A percentile compares a stretch with the other conserved stretches of the same genome.
phyloP scores from a whole-genome alignment of 2,888 invertebrate genomes.

The Malthinus seriepunctatus region DNA sequence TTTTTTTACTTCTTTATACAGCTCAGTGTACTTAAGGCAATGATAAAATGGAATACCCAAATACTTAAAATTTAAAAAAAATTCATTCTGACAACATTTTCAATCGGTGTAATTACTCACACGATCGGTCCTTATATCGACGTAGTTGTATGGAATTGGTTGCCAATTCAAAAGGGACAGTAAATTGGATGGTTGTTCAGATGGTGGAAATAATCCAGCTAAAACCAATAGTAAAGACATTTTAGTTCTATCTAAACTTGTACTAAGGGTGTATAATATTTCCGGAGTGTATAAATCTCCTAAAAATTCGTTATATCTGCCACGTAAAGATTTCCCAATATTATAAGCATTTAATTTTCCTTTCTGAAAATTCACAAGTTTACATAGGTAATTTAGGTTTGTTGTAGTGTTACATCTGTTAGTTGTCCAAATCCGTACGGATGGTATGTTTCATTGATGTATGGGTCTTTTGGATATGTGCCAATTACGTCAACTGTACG shows the following conservation, averaged over 20 bases:
- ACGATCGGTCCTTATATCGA: neutral
- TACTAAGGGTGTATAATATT: conserved; percentile 64
- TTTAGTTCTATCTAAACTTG: conserved; percentile 71
- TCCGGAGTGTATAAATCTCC: conserved; percentile 60
- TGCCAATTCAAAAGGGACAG: conserved; percentile 50
- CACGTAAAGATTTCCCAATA: conserved; percentile 65
- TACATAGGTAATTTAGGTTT: neutral
- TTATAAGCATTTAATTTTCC: conserved; percentile 53
- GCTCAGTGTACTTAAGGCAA: neutral
- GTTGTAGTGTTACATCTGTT: conserved; percentile 64
- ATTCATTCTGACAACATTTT: neutral
- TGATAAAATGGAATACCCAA: neutral
- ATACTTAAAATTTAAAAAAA: neutral
- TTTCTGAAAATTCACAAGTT: conserved; percentile 27
- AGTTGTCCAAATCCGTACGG: conserved; percentile 78
- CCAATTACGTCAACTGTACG: conserved; percentile 66
- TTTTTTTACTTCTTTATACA: neutral
- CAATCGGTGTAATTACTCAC: neutral
- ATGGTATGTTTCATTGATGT: conserved; percentile 65
- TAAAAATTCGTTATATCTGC: conserved; percentile 63
- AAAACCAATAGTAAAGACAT: conserved; percentile 70
- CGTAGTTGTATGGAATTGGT: conserved; percentile 42
- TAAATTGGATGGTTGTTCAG: conserved; percentile 59
- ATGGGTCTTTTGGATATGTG: conserved; percentile 73
- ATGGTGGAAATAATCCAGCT: conserved; percentile 69